Conservation (phyloP, 2,888 invertebrate genomes). For the Lithophane leautieri region DNA sequence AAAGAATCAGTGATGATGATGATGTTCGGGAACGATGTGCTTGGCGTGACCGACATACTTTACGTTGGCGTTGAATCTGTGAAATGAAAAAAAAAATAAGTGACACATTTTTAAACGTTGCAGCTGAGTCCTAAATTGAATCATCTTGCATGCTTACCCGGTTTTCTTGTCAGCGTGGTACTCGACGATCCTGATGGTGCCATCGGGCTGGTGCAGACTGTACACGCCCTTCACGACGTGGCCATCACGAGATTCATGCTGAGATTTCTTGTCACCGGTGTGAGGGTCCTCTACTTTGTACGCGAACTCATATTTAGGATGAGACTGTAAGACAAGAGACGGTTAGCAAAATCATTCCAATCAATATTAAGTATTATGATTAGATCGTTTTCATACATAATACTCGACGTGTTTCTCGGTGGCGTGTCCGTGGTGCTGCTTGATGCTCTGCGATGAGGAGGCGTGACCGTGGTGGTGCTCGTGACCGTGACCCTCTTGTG, state of each 20-base stretch:
- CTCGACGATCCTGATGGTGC: conserved; percentile 86
- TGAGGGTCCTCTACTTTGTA: conserved; percentile 86
- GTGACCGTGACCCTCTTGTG: conserved; percentile 41
- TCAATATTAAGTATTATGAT: background rate
- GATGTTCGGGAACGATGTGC: conserved; percentile 66
- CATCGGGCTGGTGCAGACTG: conserved; percentile 87
- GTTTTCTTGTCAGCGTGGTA: conserved; percentile 82
- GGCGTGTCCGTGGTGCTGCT: conserved; percentile 71
- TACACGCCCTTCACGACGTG: conserved; percentile 90
- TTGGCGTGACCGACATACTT: conserved; percentile 66
- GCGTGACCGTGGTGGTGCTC: conserved; percentile 67
- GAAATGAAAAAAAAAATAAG: background rate
- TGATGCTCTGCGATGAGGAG: conserved; percentile 74
- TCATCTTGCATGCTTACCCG: conserved; percentile 59
- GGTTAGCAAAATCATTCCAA: background rate
- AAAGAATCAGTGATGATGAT: conserved; percentile 57
- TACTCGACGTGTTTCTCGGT: conserved; percentile 63
- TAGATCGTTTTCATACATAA: conserved; percentile 21
- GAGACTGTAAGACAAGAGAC: conserved; percentile 25
- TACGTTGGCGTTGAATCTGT: conserved; percentile 77
- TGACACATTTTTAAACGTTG: background rate
- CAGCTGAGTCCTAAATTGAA: background rate
- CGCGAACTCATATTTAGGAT: conserved; percentile 77
- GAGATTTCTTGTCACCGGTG: conserved; percentile 84
- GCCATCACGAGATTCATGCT: conserved; percentile 86